Conservation (phyloP, 1,140 invertebrate species). For the Coptotermes formosanus region DNA sequence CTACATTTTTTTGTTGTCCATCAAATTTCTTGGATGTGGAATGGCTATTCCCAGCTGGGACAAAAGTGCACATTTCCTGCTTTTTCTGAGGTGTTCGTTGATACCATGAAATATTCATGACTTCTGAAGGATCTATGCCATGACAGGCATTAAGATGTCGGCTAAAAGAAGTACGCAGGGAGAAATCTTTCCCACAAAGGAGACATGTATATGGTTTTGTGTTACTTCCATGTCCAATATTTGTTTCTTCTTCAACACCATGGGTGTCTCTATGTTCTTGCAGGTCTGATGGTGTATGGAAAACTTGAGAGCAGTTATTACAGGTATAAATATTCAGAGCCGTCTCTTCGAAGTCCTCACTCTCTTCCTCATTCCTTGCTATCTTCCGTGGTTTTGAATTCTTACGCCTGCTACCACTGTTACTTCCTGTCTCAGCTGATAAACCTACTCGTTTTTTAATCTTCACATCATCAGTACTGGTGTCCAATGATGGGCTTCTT, state of each 20-base stretch:
- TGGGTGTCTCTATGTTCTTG: constrained; percentile 47
- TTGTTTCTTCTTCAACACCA: constrained; percentile 39
- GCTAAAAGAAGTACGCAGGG: constrained; percentile 47
- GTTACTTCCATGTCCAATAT: neutral
- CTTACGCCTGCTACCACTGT: constrained; percentile 38
- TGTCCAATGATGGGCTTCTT: neutral
- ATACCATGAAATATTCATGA: constrained; percentile 21
- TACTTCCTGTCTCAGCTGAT: neutral
- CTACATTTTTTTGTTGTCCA: neutral
- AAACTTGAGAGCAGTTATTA: constrained; percentile 46
- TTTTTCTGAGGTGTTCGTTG: neutral
- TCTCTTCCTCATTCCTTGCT: constrained; percentile 35
- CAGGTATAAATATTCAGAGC: constrained; percentile 46
- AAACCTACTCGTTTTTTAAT: neutral
- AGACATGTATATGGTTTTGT: constrained; percentile 48
- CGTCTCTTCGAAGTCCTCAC: constrained; percentile 2
- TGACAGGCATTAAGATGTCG: constrained; percentile 51
- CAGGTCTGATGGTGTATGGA: constrained; percentile 44
- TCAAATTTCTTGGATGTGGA: neutral
- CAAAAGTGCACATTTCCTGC: neutral
- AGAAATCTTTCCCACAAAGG: constrained; percentile 50
- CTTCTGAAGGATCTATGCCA: constrained; percentile 46
- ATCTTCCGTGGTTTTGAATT: constrained; percentile 42
- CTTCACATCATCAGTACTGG: neutral
- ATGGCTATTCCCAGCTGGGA: too few relatives aligned